Evolutionary conservation across 2,797 vertebrate species (phyloP), one percentile per base, ranked within the genome.

Genomic region (Cheirogaleus major): DNA sequence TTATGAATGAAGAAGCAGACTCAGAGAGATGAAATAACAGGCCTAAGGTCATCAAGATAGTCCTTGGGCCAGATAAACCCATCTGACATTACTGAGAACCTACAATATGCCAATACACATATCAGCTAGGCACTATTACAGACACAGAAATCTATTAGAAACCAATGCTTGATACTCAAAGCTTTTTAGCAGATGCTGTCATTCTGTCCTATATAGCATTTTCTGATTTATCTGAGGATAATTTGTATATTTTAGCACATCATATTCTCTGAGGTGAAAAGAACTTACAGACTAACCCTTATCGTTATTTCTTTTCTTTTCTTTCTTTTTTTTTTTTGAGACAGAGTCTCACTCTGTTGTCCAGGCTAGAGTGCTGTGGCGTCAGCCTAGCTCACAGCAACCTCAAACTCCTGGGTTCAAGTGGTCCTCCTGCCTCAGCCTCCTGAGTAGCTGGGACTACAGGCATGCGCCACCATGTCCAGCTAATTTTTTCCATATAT

Each of bases 181-280:
- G n/a, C 18, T 90, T 90, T 94, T 85, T 2, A 80, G 52, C 55
- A 69, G 73, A 52, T 94, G 57, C 32, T 38, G 17, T 38, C 67
- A 69, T 95, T 90, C 61, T 72, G 43, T 32, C 45, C 52, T 35
- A 22, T 27, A 5, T 50, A 45, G 22, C 59, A 70, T 89, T 89
- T 95, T 70, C 43, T 82, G 52, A 63, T 82, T 76, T 89, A 75
- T 84, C 81, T 84, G 78, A 91, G 89, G 78, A 69, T 72, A 55
- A 78, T 23, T 81, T 3, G 3, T 70, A 86, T 69, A 63, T 63
- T 89, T 90, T 52, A 83, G 55, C 48, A 65, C 43, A 41, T 52
- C 38, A 57, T 55, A 30, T 95, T 89, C 72, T 89, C 52, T 20
- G 55, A 78, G 70, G 50, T 78, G 70, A 70, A 83, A 92, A 50